Conservation (phyloP, 2,797 vertebrate species). For the Craterocephalus amniculus region DNA sequence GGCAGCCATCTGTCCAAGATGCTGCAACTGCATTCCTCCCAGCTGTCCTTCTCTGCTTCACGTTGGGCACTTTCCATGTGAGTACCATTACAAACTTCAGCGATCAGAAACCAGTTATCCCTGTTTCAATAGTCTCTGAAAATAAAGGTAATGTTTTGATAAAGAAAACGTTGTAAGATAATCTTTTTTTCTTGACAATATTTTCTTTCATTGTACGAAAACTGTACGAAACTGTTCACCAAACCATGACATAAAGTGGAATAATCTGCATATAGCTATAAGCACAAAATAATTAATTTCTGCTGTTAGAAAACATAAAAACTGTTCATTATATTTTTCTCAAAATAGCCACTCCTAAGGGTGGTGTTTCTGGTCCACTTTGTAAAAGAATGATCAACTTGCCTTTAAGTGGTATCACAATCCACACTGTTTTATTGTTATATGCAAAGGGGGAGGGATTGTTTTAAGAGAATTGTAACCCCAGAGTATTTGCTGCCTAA, state of each 20-base stretch:
- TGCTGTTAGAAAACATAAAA: too few relatives aligned
- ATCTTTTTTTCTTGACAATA: not conserved
- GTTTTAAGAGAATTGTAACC: not conserved
- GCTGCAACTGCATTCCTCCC: conserved; percentile 44
- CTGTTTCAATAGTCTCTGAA: conserved; percentile 11
- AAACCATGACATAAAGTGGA: not conserved
- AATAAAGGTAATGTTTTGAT: not conserved
- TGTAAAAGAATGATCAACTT: not conserved
- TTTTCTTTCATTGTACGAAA: not conserved
- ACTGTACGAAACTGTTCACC: not conserved
- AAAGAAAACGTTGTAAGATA: not conserved
- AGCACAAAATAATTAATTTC: too few relatives aligned
- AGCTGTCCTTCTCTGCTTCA: conserved; percentile 61
- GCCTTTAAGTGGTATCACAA: not conserved
- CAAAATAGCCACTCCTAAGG: too few relatives aligned
- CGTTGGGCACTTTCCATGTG: conserved; percentile 52
- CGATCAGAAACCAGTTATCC: conserved; percentile 21
- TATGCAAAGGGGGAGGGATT: not conserved
- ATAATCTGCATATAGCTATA: too few relatives aligned
- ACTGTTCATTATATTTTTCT: too few relatives aligned
- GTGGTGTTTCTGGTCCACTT: not conserved
- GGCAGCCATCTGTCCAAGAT: conserved; percentile 67
- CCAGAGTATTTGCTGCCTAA: not conserved
- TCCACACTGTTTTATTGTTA: not conserved
- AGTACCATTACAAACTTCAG: conserved; percentile 33